Base-by-base conservation (phyloP, 2,888 invertebrate species). In the Drosophila nigricruria region DNA sequence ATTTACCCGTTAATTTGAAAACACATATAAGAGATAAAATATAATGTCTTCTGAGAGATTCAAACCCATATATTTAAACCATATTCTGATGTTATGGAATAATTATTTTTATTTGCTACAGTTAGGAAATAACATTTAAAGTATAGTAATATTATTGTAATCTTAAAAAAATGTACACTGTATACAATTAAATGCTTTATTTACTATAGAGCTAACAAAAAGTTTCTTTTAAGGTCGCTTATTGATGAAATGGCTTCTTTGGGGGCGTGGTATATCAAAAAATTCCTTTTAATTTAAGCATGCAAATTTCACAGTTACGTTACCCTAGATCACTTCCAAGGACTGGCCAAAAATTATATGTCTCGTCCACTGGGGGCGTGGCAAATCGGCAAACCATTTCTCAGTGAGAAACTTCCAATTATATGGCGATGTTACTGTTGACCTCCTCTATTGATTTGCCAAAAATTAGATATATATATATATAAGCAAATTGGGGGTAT, bases 81-180 rank as follows among this genome's bases (percentile, higher is more conserved):
- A 54, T 30, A 32, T 36, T 43, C 27, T 34, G 16, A 16, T 62
- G 30, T 54, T 56, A 38, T 34, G 36, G 18, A 40, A 20, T 40
- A 20, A 25, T 25, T 14, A 56, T 34, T 25, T 57, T 20, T 30
- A 43, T 56, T 65, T 43, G 20, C n/a, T 67, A 32, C 42, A 56
- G 20, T 43, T 34, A 27, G 49, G 18, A 45, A 42, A 16, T 27
- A 34, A 36, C 8, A 53, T 23, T 56, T n/a, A 40, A 62, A 30
- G 23, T 18, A 42, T 58, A 42, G 38, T 30, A 43, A 53, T 38
- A 53, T 53, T 49, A 58, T 53, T 58, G 18, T 57, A 62, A 56
- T 27, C 27, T 14, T 38, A 58, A 59, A 63, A 52, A 70, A 59
- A 45, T 64, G 53, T 70, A 64, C 27, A 71, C 42, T 50, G 43